phyloP scores from a whole-genome alignment of 2,113 vertebrate species.

The Hystrix brachyura region DNA sequence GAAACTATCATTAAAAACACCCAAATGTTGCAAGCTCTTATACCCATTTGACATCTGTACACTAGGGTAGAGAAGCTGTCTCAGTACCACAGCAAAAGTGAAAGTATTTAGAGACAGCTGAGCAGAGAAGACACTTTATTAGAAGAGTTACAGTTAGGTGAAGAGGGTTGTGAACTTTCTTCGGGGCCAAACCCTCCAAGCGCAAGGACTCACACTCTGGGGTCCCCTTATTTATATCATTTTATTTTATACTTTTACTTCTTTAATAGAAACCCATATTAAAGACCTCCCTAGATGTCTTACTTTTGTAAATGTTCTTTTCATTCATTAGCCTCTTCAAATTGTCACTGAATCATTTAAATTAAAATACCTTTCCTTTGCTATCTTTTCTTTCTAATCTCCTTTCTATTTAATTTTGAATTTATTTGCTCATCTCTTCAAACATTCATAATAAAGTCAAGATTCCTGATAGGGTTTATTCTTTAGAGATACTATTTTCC shows the following conservation, averaged over 20 bases:
- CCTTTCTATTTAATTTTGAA: not conserved
- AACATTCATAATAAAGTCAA: constrained; percentile 1
- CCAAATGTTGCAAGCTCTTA: not conserved
- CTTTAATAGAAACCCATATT: not conserved
- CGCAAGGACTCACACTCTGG: not conserved
- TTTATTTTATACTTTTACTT: not conserved
- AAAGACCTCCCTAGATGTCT: not conserved
- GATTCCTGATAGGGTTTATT: not conserved
- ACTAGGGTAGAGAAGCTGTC: not conserved
- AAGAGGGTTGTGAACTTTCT: not conserved
- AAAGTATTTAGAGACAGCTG: not conserved
- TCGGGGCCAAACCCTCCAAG: not conserved
- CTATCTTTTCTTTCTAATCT: not conserved
- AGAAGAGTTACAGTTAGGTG: constrained; percentile 3
- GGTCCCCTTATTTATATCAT: not conserved
- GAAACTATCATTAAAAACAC: not conserved
- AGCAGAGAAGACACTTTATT: not conserved
- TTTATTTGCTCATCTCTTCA: not conserved
- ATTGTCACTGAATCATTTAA: not conserved
- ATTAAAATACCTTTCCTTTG: not conserved
- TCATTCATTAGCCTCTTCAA: not conserved
- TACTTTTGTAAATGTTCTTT: not conserved
- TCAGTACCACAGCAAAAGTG: not conserved
- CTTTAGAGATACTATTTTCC: not conserved
- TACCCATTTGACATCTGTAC: not conserved